A percentile compares a stretch with the other conserved stretches of the same genome.
phyloP scores from a whole-genome alignment of 2,113 vertebrate species.

The Pimephales promelas region DNA sequence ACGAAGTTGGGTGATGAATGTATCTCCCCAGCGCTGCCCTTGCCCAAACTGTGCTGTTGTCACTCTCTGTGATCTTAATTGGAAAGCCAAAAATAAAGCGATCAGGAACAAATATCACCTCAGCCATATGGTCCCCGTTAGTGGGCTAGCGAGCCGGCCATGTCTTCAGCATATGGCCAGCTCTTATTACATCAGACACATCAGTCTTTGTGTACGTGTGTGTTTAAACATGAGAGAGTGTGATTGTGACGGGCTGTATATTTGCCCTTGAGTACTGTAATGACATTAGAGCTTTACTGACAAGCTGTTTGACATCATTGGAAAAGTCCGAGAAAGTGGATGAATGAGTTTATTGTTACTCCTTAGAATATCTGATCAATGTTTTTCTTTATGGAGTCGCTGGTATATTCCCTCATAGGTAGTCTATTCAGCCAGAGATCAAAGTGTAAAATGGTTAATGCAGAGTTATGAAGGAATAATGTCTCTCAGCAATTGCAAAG shows the following conservation, averaged over 20 bases:
- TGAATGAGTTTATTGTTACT: not conserved
- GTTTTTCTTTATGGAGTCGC: slow-evolving; percentile 8
- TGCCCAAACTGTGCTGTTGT: slow-evolving; percentile 12
- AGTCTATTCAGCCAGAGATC: not conserved
- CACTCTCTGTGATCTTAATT: slow-evolving; percentile 48
- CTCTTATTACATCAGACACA: slow-evolving; percentile 42
- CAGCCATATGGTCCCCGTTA: slow-evolving; percentile 57
- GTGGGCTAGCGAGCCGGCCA: slow-evolving; percentile 28
- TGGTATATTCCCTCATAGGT: not conserved
- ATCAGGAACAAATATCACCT: slow-evolving; percentile 50
- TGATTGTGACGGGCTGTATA: not conserved
- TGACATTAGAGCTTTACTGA: slow-evolving; percentile 1
- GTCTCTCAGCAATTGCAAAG: slow-evolving; percentile 15
- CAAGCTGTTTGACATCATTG: slow-evolving; percentile 7
- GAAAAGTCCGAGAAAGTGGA: slow-evolving; percentile 16
- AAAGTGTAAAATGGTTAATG: not conserved
- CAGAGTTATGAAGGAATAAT: slow-evolving; percentile 23
- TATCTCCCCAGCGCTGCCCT: slow-evolving; percentile 1
- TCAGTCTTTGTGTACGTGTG: slow-evolving; percentile 17
- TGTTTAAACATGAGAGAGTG: slow-evolving; percentile 16
- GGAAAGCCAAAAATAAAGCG: slow-evolving; percentile 52
- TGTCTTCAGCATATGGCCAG: slow-evolving; percentile 27
- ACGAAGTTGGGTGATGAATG: slow-evolving; percentile 33
- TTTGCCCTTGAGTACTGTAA: slow-evolving; percentile 32
- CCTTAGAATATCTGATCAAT: not conserved